Evolutionary conservation across 2,797 vertebrate species (phyloP).

Genomic region (Hyperoplus immaculatus): DNA sequence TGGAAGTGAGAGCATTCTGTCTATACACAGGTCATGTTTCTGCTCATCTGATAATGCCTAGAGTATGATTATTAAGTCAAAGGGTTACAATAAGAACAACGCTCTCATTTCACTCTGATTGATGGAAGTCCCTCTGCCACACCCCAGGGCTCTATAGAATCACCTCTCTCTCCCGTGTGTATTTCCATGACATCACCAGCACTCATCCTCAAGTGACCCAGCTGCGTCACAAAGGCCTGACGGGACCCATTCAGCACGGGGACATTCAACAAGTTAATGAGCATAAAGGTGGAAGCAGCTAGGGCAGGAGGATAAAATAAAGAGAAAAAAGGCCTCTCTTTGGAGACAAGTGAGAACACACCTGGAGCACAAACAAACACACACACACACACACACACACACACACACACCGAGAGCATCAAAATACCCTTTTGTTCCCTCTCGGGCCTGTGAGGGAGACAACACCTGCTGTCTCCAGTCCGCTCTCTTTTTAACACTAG

Average conservation of each 20-base stretch:
- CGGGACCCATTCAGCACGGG: slow-evolving; percentile 35
- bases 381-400: slow-evolving; percentile 40
- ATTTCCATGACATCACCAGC: slow-evolving; percentile 54
- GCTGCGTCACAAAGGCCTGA: slow-evolving; percentile 33
- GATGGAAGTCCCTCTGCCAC: slow-evolving; percentile 12
- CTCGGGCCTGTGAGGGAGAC: slow-evolving; percentile 37
- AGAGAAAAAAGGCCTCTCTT: slow-evolving; percentile 40
- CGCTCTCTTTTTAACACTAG: neutral
- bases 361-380: slow-evolving; percentile 67
- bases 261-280: slow-evolving; percentile 23
- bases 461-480: slow-evolving; percentile 58
- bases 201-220: slow-evolving; percentile 39
- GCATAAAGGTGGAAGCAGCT: slow-evolving; percentile 23
- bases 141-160: slow-evolving; percentile 25
- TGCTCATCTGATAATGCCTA: neutral
- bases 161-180: slow-evolving; percentile 30
- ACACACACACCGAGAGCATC: slow-evolving; percentile 26
- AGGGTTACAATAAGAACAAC: too few relatives aligned
- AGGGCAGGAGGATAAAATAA: neutral
- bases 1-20: slow-evolving; percentile 31
- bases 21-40: slow-evolving; percentile 15
- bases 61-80: too few relatives aligned
- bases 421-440: slow-evolving; percentile 67
- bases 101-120: neutral
- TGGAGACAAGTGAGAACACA: slow-evolving; percentile 64